A percentile compares a stretch with the other conserved stretches of the same genome.
Evolutionary conservation across 2,888 invertebrate species (phyloP).

Genomic region (Spialia ferax): DNA sequence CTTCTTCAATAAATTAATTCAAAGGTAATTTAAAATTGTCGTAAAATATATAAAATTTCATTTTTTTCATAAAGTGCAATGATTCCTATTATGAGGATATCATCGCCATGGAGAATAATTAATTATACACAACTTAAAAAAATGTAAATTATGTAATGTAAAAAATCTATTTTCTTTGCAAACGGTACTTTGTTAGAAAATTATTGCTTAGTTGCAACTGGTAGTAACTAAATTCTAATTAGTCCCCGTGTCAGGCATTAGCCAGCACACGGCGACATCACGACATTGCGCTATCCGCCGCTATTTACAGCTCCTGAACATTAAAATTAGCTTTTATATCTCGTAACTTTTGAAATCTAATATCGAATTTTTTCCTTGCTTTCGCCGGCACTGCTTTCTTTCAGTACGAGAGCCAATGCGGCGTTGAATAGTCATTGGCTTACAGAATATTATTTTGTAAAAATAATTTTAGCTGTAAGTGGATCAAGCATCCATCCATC

Average conservation of each 20-base stretch:
- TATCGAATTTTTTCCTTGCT: not conserved
- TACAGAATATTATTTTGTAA: not conserved
- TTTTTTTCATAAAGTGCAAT: too few species aligned
- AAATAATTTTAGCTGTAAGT: not conserved
- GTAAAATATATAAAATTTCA: too few species aligned
- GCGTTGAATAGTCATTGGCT: not conserved
- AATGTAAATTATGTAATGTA: too few species aligned
- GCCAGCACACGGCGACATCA: slow-evolving; percentile 71
- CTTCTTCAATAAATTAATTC: too few species aligned
- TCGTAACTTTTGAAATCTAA: slow-evolving; percentile 6
- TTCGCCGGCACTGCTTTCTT: not conserved
- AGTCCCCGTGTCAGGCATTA: slow-evolving; percentile 80
- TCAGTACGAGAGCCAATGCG: not conserved
- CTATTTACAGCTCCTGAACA: slow-evolving; percentile 12
- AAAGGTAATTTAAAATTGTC: too few species aligned
- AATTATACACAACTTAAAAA: too few species aligned
- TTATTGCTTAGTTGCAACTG: slow-evolving; percentile 56
- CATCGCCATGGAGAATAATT: too few species aligned
- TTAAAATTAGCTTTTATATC: slow-evolving; percentile 26
- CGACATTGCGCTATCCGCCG: slow-evolving; percentile 47
- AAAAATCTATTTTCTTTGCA: slow-evolving; percentile 55
- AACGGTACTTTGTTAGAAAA: slow-evolving; percentile 68
- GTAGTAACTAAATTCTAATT: slow-evolving; percentile 84
- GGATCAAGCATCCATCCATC: too few species aligned
- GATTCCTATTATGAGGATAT: too few species aligned